phyloP scores from a whole-genome alignment of 2,113 vertebrate species.

The Cinclus mexicanus region DNA sequence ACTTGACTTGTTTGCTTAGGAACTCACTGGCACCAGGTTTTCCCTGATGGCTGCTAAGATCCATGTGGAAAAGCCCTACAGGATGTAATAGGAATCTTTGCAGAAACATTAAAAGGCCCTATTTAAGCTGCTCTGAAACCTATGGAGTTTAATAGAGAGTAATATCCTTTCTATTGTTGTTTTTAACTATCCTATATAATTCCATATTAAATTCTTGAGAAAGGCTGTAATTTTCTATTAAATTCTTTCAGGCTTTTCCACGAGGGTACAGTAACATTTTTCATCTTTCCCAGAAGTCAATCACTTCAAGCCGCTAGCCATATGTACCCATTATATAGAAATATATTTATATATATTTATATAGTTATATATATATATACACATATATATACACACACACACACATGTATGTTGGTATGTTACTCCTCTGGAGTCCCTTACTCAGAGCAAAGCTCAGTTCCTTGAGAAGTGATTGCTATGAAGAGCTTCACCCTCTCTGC shows the following conservation, averaged over 20 bases:
- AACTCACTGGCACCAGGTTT: slow-evolving; percentile 45
- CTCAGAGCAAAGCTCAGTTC: not conserved
- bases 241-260: slow-evolving; percentile 58
- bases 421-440: not conserved
- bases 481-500: not conserved
- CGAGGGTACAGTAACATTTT: slow-evolving; percentile 41
- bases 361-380: not conserved
- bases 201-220: slow-evolving; percentile 68
- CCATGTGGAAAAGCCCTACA: not conserved
- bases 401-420: not conserved
- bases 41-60: slow-evolving; percentile 32
- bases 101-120: slow-evolving; percentile 36
- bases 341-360: not conserved
- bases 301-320: slow-evolving; percentile 14
- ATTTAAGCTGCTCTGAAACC: slow-evolving; percentile 50
- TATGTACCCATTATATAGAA: not conserved
- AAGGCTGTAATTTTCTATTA: slow-evolving; percentile 63
- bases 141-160: slow-evolving; percentile 55
- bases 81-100: slow-evolving; percentile 51
- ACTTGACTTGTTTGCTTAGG: slow-evolving; percentile 29
- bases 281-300: slow-evolving; percentile 49
- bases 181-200: slow-evolving; percentile 66
- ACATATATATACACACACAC: accelerated
- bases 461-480: not conserved
- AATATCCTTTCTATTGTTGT: slow-evolving; percentile 64